Percentiles rank a stretch among this genome's conserved stretches.
Evolutionary conservation across 1,140 invertebrate species (phyloP).

Genomic region (Thaumetopoea pityocampa): DNA sequence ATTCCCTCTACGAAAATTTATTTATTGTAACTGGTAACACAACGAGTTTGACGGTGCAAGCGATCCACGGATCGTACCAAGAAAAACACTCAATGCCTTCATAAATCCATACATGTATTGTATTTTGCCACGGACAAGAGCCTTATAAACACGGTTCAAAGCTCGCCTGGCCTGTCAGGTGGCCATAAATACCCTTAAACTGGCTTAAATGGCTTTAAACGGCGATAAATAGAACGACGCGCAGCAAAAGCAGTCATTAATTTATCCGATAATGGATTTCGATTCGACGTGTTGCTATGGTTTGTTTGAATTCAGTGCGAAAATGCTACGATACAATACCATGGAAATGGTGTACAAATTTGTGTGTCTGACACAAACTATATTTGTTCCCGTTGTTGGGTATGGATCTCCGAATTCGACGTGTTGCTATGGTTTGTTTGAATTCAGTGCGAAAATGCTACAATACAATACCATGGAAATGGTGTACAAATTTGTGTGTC

Average conservation of each 20-base stretch:
- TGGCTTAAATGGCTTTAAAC: slow-evolving; percentile 16
- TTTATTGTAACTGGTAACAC: neutral
- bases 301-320: too few relatives aligned
- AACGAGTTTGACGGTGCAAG: neutral
- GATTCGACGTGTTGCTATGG: slow-evolving; percentile 3
- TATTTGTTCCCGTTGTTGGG: too few relatives aligned
- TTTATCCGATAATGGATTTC: slow-evolving; percentile 11
- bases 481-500: too few relatives aligned
- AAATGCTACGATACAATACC: too few relatives aligned
- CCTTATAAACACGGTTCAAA: slow-evolving; percentile 31
- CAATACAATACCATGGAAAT: too few relatives aligned
- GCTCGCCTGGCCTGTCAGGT: slow-evolving; percentile 23
- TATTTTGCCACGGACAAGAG: slow-evolving; percentile 22
- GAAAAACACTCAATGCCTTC: slow-evolving; percentile 40
- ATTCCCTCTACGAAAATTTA: slow-evolving; percentile 3
- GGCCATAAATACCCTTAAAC: slow-evolving; percentile 31
- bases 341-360: too few relatives aligned
- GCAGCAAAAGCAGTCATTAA: slow-evolving; percentile 10
- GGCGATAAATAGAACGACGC: slow-evolving; percentile 10
- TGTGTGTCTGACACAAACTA: too few relatives aligned
- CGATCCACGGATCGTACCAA: slow-evolving; percentile 23
- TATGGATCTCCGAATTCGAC: slow-evolving; percentile 10
- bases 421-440: slow-evolving; percentile 1
- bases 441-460: too few relatives aligned
- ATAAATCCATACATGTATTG: slow-evolving; percentile 41